Percentiles rank a stretch among this genome's conserved stretches.
Evolutionary conservation across 1,140 invertebrate species (phyloP).

Genomic region (Bombus superbus): DNA sequence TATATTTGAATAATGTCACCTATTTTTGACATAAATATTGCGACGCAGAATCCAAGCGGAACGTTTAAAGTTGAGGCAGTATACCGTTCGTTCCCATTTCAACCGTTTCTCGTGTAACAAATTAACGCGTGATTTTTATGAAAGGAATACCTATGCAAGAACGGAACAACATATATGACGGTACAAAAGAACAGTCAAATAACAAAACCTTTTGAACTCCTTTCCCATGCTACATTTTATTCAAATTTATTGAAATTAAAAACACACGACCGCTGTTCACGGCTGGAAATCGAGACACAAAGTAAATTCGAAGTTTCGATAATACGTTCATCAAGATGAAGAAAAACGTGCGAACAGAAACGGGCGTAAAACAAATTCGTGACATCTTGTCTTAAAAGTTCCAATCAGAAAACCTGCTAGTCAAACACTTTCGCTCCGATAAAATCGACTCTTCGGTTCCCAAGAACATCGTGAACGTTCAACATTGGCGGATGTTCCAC

Average conservation of each 20-base stretch:
- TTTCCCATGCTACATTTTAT: neutral
- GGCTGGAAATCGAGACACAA: neutral
- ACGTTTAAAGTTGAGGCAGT: neutral
- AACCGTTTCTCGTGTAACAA: neutral
- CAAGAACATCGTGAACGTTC: neutral
- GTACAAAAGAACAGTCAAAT: neutral
- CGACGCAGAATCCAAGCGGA: neutral
- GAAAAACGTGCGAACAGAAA: no score
- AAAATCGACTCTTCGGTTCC: neutral
- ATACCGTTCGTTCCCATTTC: neutral
- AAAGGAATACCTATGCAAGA: neutral
- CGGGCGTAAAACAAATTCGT: neutral
- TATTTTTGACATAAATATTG: neutral
- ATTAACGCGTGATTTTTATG: neutral
- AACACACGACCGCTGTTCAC: neutral
- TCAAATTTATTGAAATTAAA: neutral
- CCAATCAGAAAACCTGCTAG: constrained; percentile 9
- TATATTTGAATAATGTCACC: neutral
- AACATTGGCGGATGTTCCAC: neutral
- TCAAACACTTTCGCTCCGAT: constrained; percentile 6
- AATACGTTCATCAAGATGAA: neutral
- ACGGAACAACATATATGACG: neutral
- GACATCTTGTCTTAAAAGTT: constrained; percentile 1
- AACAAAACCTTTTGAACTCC: neutral
- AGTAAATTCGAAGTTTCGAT: neutral